Percentiles rank a stretch among this genome's conserved stretches.
phyloP scores from a whole-genome alignment of 2,113 vertebrate species.

The Cebidichthys violaceus region DNA sequence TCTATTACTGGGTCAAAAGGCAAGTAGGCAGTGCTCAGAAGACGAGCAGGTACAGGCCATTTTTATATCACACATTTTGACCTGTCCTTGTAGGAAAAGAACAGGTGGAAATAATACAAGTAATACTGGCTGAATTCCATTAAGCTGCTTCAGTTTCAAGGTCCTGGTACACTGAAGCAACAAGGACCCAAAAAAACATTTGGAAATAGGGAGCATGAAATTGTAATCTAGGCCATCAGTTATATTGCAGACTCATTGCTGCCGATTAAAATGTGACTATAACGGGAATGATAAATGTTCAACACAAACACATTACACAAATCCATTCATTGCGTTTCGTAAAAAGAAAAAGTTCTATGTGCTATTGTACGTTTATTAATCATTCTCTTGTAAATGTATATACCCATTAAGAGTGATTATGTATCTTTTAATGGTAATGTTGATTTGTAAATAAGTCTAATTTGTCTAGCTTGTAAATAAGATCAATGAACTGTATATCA shows the following conservation, averaged over 20 bases:
- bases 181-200: not conserved
- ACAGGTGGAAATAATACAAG: not conserved
- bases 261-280: not conserved
- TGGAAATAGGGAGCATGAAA: not conserved
- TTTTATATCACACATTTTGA: not conserved
- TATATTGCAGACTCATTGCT: not conserved
- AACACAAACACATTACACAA: not conserved
- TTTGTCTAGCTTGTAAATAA: too few species aligned
- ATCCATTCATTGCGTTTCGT: too few species aligned
- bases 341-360: conserved; percentile 1
- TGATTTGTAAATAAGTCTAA: not conserved
- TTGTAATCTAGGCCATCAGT: not conserved
- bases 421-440: not conserved
- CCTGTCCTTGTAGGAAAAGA: not conserved
- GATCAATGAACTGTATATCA: not conserved
- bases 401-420: not conserved
- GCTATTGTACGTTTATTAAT: not conserved
- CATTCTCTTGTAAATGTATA: not conserved
- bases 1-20: not conserved
- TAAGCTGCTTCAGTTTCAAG: conserved; percentile 4
- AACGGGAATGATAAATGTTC: not conserved
- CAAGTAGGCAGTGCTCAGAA: not conserved
- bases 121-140: not conserved
- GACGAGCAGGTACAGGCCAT: not conserved
- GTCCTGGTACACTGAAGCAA: not conserved